Evolutionary conservation across 2,888 invertebrate species (phyloP), one percentile per base, ranked within the genome.

Genomic region (Tryphoninae sp.): DNA sequence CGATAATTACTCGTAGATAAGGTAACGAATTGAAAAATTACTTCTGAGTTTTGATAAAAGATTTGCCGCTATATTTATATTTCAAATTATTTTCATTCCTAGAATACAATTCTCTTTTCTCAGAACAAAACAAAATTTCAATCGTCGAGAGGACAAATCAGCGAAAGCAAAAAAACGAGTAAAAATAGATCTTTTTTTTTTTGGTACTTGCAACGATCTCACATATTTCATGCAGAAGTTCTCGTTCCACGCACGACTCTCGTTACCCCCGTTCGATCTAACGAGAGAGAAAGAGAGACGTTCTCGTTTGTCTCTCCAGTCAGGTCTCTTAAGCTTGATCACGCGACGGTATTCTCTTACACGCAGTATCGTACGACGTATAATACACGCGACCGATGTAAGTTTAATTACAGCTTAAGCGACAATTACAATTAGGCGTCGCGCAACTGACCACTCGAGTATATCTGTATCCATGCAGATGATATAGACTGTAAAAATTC

Each of bases 381-480:
- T 68, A 75, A 61, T 51, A 78, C 49, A 71, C 71, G 75, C 55
- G 75, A 80, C 72, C 82, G 73, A 74, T 76, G 82, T 82, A 82
- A 78, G 82, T 78, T 82, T 83, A 83, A 83, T 85, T 83, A 67
- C 71, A 19, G 73, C 55, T 80, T 81, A 83, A 85, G 80, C 80
- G 85, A 84, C 86, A 87, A 88, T 87, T 87, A 88, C 83, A 88
- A 88, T 88, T 86, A 87, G 83, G 84, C 55, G 81, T 83, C 83
- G 82, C 81, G 82, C 81, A 8, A 19, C 33, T 1, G 6, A 33
- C 1, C 33, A 33, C 33, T 4, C 33, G 33, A 33, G 6, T 26
- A 65, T 33, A 64, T 51, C 9, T 19, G 16, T 51, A 33, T 42
- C 62, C 19, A 33, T 51, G 64, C 58, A 19, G 33, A 53, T 16